Evolutionary conservation across 23 tunicate genomes (phyloP).

Genomic region (Ascidia mentula): DNA sequence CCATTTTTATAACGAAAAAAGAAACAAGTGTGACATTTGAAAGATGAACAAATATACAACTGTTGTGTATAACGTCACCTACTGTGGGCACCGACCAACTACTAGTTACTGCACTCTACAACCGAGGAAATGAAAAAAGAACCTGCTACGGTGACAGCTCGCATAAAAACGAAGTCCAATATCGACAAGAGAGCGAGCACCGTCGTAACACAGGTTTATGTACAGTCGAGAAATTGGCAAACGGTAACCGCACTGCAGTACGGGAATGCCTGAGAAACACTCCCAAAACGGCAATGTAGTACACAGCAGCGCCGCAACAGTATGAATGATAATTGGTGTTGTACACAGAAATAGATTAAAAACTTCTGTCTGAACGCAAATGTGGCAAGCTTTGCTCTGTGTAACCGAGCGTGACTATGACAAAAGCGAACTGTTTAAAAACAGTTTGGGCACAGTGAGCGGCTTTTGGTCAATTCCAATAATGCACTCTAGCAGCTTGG

Average conservation of each 20-base stretch:
- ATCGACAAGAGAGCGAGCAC: not conserved
- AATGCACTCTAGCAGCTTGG: not conserved
- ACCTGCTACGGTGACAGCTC: constrained; percentile 10
- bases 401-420: not conserved
- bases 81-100: constrained; percentile 1
- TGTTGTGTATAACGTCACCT: constrained; percentile 5
- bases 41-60: not conserved
- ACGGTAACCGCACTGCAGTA: not conserved
- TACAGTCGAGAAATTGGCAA: not conserved
- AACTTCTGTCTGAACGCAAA: not conserved
- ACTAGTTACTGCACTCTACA: not conserved
- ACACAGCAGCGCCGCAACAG: not conserved
- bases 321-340: not conserved
- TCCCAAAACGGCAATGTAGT: not conserved
- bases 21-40: not conserved
- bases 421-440: no score
- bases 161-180: not conserved
- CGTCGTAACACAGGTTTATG: not conserved
- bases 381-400: not conserved
- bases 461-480: not conserved
- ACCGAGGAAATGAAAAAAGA: not conserved
- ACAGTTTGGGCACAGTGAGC: not conserved
- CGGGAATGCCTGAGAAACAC: no score
- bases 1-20: not conserved
- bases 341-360: not conserved